Percentiles rank a stretch among this genome's conserved stretches.
Evolutionary conservation across 1,140 invertebrate species (phyloP).

Genomic region (Brachionus asplanchnoidis): DNA sequence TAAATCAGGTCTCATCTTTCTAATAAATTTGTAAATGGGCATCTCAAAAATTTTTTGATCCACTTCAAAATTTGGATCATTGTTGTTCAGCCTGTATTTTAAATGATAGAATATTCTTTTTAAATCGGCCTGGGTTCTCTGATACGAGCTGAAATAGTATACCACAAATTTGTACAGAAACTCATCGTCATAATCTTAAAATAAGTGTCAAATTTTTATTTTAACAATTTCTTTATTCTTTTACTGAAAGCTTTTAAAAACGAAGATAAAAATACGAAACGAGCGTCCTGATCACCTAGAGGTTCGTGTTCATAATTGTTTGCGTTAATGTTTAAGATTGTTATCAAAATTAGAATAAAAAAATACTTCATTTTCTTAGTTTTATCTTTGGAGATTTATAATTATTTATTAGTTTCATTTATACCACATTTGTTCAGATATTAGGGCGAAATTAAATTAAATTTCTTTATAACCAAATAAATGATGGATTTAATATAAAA

Average conservation of each 20-base stretch:
- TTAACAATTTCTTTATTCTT: neutral
- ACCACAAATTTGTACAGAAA: neutral
- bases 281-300: neutral
- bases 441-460: neutral
- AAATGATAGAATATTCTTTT: neutral
- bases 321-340: neutral
- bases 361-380: neutral
- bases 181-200: slow-evolving; percentile 1
- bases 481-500: neutral
- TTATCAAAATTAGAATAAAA: neutral
- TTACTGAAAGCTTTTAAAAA: slow-evolving; percentile 1
- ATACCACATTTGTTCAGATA: neutral
- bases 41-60: neutral
- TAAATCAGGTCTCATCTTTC: neutral
- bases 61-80: neutral
- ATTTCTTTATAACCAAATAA: neutral
- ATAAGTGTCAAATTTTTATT: too few species aligned
- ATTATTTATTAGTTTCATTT: neutral
- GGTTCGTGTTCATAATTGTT: neutral
- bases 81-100: neutral
- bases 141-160: neutral
- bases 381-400: neutral
- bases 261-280: neutral
- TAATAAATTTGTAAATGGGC: too few species aligned
- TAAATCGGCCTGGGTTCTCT: neutral